phyloP scores from a whole-genome alignment of 1,140 invertebrate species.

The Elysia chlorotica region DNA sequence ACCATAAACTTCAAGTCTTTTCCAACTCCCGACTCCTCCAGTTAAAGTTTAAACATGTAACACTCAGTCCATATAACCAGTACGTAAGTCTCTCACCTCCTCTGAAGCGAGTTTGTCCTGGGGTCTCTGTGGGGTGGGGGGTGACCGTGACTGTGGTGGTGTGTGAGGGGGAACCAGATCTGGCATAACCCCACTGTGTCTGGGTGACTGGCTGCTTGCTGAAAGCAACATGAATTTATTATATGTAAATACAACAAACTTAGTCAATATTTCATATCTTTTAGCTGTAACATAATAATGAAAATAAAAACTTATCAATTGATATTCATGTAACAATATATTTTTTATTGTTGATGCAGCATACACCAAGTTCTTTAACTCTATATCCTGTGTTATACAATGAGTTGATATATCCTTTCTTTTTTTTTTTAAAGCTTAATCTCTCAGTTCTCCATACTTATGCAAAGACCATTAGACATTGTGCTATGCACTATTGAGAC shows the following conservation, averaged over 20 bases:
- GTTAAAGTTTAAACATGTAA: too few species aligned
- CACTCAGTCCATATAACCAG: too few species aligned
- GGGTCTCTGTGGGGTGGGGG: constrained; percentile 73
- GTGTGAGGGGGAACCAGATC: constrained; percentile 81
- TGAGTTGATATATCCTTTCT: too few species aligned
- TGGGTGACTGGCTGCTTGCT: constrained; percentile 44
- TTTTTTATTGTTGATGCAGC: background rate
- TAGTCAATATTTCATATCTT: background rate
- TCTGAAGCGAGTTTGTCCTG: constrained; percentile 92
- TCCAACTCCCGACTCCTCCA: too few species aligned
- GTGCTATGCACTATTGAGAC: too few species aligned
- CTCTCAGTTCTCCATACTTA: too few species aligned
- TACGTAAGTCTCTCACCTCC: constrained; percentile 87
- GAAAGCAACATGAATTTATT: constrained; percentile 2
- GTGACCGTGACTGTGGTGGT: constrained; percentile 60
- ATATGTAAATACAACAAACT: background rate
- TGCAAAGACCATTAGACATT: too few species aligned
- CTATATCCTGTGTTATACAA: too few species aligned
- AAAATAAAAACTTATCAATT: background rate
- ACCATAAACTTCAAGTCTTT: too few species aligned
- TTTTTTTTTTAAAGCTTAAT: too few species aligned
- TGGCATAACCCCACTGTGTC: constrained; percentile 75
- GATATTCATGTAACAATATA: background rate
- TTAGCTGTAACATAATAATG: background rate
- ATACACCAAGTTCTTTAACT: background rate